Percentiles rank a stretch among this genome's conserved stretches.
Conservation (phyloP, 2,113 vertebrate genomes). For the Anguilla japonica region DNA sequence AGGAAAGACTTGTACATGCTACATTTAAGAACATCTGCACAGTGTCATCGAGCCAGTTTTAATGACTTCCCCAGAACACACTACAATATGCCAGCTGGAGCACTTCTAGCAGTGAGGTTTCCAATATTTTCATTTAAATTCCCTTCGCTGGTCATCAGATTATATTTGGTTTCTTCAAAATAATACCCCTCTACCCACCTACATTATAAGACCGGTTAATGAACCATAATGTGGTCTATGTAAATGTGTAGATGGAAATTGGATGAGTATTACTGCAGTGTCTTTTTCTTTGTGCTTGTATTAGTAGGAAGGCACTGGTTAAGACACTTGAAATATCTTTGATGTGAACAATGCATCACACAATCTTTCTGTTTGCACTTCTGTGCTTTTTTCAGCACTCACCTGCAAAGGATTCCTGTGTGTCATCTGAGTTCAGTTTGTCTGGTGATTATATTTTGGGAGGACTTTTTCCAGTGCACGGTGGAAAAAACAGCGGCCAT, state of each 20-base stretch:
- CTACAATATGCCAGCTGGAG: not conserved
- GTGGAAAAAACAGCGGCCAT: not conserved
- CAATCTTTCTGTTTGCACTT: not conserved
- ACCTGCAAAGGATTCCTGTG: not conserved
- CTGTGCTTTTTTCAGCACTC: not conserved
- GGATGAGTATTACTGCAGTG: not conserved
- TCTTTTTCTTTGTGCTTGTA: not conserved
- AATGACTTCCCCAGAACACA: not conserved
- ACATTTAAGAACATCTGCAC: conserved; percentile 14
- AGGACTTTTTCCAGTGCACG: conserved; percentile 26
- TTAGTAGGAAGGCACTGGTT: not conserved
- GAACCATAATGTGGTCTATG: not conserved
- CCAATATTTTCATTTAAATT: not conserved
- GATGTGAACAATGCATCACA: not conserved
- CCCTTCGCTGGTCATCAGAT: not conserved
- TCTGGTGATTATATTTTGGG: conserved; percentile 50
- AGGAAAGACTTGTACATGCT: conserved; percentile 18
- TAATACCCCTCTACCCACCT: not conserved
- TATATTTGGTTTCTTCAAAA: not conserved
- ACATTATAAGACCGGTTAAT: not conserved
- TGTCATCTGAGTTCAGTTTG: conserved; percentile 54
- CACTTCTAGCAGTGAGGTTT: not conserved
- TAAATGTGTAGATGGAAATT: not conserved
- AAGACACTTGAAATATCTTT: no score
- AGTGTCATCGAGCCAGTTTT: not conserved